Base-by-base conservation (phyloP, 2,113 vertebrate species). In the Alouatta palliata region DNA sequence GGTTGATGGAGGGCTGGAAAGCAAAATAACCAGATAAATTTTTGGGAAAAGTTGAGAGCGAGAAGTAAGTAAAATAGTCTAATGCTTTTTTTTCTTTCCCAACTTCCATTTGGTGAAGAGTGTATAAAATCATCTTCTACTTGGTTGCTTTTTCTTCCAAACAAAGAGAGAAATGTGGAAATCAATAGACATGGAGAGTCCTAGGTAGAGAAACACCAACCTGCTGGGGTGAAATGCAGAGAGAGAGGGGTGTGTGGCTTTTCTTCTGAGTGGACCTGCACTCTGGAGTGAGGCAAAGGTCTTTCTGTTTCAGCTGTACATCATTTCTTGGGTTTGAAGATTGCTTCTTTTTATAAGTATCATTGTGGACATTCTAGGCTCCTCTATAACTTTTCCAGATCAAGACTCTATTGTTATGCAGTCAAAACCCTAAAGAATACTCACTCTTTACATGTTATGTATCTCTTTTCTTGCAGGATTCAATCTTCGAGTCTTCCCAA, bases 381-480 rank as follows among this genome's bases (percentile, higher is more conserved):
- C 73, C 87, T 95, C 90, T 96, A 37, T 66, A 92, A 95, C 90
- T 97, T 96, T 77, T 89, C 91, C 75, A 73, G 96, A 91, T 85
- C 35, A 94, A 76, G 95, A 87, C 71, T 86, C 66, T 37, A 9
- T n/a, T 97, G 94, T 94, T 95, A 30, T 52, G 82, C 80, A 94
- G 95, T 54, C 94, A 80, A 77, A 93, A 52, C 95, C 94, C 68
- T 66, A 90, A 97, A 30, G 64, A 87, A 93, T 88, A 25, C 98
- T 75, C 95, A 85, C 90, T 87, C 40, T 97, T 98, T 97, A 95
- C 96, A 58, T 88, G 94, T 40, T n/a, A 35, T 32, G 11, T 8
- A 68, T 97, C 95, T 88, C 96, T 97, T 96, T 97, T 98, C 79
- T 95, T 93, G 30, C 97, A 95, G 89, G 47, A 4, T 97, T 97